These are phyloP conservation scores for Chrysomela aeneicollis DNA, from an alignment of 2,888 invertebrate genomes.

Conservation along the genomic window DNA sequence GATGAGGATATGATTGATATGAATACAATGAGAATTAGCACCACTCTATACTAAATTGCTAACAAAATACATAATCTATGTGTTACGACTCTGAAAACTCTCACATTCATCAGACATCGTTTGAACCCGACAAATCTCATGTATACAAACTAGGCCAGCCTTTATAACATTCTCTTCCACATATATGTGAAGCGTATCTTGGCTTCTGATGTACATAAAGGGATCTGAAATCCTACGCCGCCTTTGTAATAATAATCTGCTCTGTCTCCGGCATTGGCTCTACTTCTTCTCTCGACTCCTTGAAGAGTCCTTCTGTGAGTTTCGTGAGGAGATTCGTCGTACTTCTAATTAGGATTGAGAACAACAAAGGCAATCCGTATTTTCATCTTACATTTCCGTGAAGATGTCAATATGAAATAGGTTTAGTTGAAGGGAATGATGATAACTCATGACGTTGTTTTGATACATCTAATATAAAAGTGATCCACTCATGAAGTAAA, in stretches of 20 bases:
- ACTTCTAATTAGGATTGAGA: background rate
- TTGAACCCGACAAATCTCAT: background rate
- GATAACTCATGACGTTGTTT: no score
- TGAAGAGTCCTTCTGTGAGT: background rate
- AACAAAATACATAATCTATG: background rate
- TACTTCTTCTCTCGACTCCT: background rate
- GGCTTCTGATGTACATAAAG: background rate
- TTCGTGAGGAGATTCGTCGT: background rate
- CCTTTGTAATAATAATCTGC: constrained; percentile 3
- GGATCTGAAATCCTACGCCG: background rate
- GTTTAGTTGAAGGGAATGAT: no score
- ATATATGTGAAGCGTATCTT: background rate
- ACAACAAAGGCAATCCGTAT: background rate
- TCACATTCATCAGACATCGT: background rate
- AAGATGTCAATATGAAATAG: no score
- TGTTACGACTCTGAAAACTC: background rate
- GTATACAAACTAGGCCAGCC: background rate
- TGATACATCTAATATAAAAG: no score
- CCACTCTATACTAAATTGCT: no score
- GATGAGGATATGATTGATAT: no score
- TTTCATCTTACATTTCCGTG: background rate
- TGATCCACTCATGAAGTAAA: no score
- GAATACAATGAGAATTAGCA: no score
- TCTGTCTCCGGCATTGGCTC: constrained; percentile 2
- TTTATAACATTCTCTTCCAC: background rate